Base-by-base conservation (phyloP, 2,797 vertebrate genomes). In the Huso huso region DNA sequence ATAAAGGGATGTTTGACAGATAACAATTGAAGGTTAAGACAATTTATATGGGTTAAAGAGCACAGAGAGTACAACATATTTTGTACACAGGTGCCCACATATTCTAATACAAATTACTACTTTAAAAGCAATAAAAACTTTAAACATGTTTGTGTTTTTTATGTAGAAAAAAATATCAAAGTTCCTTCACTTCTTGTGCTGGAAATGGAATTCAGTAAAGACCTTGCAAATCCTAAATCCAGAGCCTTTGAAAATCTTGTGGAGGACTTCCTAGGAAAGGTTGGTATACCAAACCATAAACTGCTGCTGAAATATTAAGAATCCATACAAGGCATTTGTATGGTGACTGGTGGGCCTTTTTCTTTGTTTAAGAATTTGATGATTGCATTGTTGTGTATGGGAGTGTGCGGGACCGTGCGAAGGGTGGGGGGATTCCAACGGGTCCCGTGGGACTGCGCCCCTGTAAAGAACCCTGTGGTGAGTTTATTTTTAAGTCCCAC, bases 161-260 rank as follows among this genome's bases (percentile, higher is more conserved):
- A 52, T 76, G 8, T 69, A 91, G 90, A 76, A 63, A 78, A 86
- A 69, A 82, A 72, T 0, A 67, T 90, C 51, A 76, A 88, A 77
- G 72, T 91, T 71, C 82, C 90, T 70, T 74, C 90, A 70, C 89
- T 89, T 77, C 81, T 90, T 1, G 58, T 84, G 18, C 73, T 90
- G 8, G 85, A 87, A 50, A 63, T 48, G 10, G 60, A 50, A 48
- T 12, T 8, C 2, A 51, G n/a, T 8, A 61, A 53, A 52, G 80
- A 81, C 3, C 72, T 73, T 64, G 66, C 55, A 7, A 11, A 11
- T 13, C 55, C 10, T 11, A 58, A n/a, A 12, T 74, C 78, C 0
- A 57, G 67, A 58, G 51, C 69, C 0, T 55, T 69, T 65, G 65
- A 66, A 2, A 66, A 74, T 53, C 49, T 81, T 63, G 81, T 84